A percentile compares a stretch with the other conserved stretches of the same genome.
Conservation (phyloP, 2,797 vertebrate species). For the Hipposideros larvatus region DNA sequence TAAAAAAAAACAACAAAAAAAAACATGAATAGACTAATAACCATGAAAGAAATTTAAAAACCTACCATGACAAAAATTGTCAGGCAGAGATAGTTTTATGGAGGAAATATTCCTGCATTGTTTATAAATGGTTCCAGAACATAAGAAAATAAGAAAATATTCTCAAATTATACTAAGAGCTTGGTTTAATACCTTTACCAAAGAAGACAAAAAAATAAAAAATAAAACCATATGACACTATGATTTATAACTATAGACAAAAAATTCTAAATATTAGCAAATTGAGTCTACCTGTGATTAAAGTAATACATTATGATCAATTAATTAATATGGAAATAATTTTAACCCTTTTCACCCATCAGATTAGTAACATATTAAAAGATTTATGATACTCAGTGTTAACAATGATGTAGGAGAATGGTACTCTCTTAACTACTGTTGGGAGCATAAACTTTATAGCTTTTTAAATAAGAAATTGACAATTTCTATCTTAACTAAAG, state of each 20-base stretch:
- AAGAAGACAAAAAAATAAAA: background rate
- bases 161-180: background rate
- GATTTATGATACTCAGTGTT: background rate
- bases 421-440: background rate
- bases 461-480: background rate
- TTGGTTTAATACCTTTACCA: background rate
- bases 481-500: conserved; percentile 3
- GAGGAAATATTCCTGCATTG: background rate
- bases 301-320: background rate
- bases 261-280: conserved; percentile 31
- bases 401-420: background rate
- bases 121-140: background rate
- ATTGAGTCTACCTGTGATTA: conserved; percentile 11
- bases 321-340: conserved; percentile 28
- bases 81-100: background rate
- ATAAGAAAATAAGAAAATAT: conserved; percentile 10
- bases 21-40: background rate
- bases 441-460: background rate
- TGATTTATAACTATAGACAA: background rate
- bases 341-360: background rate
- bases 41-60: conserved; percentile 19
- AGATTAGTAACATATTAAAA: conserved; percentile 16
- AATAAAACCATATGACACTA: background rate
- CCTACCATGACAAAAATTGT: background rate
- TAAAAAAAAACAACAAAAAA: background rate